Conservation (phyloP, 2,888 invertebrate genomes). For the Tipula confusa region DNA sequence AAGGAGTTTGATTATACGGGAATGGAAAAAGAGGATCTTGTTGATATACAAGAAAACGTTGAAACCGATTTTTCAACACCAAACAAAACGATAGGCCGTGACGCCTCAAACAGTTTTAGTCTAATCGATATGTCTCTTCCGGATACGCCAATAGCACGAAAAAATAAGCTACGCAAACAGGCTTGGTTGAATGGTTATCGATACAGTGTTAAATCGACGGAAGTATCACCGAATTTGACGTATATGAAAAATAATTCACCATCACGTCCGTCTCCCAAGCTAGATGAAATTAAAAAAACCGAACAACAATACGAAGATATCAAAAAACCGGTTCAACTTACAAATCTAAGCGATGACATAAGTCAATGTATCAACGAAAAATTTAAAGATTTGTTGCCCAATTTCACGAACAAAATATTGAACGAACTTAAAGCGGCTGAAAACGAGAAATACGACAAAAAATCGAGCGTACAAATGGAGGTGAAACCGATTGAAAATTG, state of each 20-base stretch:
- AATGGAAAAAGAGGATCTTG: neutral
- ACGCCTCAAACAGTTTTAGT: constrained; percentile 49
- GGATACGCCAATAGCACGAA: constrained; percentile 54
- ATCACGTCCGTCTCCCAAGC: neutral
- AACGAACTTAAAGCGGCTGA: neutral
- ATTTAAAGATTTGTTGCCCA: constrained; percentile 1
- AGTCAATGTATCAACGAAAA: constrained; percentile 30
- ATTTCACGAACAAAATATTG: neutral
- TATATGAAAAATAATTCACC: neutral
- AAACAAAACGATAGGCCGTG: neutral
- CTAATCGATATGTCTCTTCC: constrained; percentile 54
- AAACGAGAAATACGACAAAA: neutral
- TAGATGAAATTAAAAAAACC: neutral
- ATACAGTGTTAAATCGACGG: neutral
- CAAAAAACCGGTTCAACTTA: neutral
- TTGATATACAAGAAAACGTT: constrained; percentile 20
- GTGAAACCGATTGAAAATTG: constrained; percentile 21
- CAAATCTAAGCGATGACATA: constrained; percentile 30
- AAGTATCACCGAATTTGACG: neutral
- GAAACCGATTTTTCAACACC: neutral
- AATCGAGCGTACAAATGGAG: neutral
- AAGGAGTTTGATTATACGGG: neutral
- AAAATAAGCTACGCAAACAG: constrained; percentile 54
- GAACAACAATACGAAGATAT: neutral
- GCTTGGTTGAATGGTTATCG: constrained; percentile 52